Conservation (phyloP, 2,888 invertebrate genomes). For the Pollenia griseotomentosa region DNA sequence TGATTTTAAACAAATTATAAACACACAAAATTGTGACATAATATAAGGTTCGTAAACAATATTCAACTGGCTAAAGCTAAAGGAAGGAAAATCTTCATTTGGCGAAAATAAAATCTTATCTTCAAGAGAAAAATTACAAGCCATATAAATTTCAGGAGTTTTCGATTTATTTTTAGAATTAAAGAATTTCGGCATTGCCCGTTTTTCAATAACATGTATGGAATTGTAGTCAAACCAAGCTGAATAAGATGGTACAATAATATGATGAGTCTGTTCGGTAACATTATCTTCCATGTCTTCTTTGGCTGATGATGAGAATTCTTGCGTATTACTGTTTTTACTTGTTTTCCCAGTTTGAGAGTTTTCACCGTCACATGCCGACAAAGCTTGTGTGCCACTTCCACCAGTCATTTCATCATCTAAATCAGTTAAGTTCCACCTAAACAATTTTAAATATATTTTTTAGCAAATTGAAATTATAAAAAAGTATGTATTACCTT, state of each 20-base stretch:
- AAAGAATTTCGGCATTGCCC: slow-evolving; percentile 99
- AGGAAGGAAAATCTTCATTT: too few relatives aligned
- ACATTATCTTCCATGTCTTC: slow-evolving; percentile 97
- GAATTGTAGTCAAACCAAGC: slow-evolving; percentile 99
- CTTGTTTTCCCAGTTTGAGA: slow-evolving; percentile 91
- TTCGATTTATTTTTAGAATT: slow-evolving; percentile 99
- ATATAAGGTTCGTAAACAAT: too few relatives aligned
- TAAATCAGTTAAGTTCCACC: slow-evolving; percentile 92
- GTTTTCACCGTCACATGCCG: slow-evolving; percentile 86
- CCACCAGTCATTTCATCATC: slow-evolving; percentile 88
- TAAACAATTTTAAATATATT: slow-evolving; percentile 51
- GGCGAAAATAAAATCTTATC: too few relatives aligned
- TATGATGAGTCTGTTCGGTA: slow-evolving; percentile 99
- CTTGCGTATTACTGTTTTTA: slow-evolving; percentile 89
- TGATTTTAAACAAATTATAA: too few relatives aligned
- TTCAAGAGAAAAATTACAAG: slow-evolving; percentile 86
- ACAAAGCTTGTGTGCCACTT: slow-evolving; percentile 80
- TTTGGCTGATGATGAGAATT: slow-evolving; percentile 85
- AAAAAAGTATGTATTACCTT: slow-evolving; percentile 83
- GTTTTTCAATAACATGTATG: slow-evolving; percentile 98
- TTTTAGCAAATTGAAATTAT: background rate
- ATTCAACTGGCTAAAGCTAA: too few relatives aligned
- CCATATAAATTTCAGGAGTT: slow-evolving; percentile 98
- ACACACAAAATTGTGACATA: too few relatives aligned
- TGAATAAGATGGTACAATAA: slow-evolving; percentile 98